These are phyloP conservation scores for Periophthalmus modestus DNA, from an alignment of 2,113 vertebrate genomes.

Conservation along the genomic window DNA sequence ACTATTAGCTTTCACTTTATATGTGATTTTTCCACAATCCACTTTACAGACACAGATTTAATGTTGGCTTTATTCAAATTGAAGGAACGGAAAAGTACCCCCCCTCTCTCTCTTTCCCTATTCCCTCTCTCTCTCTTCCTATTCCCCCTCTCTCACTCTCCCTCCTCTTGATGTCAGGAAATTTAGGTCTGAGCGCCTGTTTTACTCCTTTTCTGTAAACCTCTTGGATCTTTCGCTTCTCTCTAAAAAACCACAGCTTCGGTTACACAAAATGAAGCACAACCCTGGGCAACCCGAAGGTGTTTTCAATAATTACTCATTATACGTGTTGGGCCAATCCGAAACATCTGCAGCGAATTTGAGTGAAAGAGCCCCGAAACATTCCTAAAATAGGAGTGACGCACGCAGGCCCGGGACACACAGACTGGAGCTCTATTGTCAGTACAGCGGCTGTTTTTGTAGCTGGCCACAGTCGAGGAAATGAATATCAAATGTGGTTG, in stretches of 20 bases:
- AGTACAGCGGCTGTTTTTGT: conserved; percentile 70
- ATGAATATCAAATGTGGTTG: conserved; percentile 79
- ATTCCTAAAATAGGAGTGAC: conserved; percentile 78
- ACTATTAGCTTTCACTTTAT: background rate
- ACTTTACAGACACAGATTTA: background rate
- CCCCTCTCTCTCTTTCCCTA: conserved; percentile 38
- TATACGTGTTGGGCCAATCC: conserved; percentile 72
- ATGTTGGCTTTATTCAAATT: conserved; percentile 6
- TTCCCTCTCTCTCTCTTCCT: conserved; percentile 2
- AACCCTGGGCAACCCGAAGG: conserved; percentile 68
- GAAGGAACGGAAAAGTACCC: conserved; percentile 44
- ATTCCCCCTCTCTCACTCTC: conserved; percentile 37
- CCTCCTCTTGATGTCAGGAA: conserved; percentile 54
- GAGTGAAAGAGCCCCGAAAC: conserved; percentile 68
- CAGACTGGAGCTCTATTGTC: conserved; percentile 58
- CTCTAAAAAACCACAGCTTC: conserved; percentile 56
- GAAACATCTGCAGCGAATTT: conserved; percentile 72
- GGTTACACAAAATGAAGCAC: conserved; percentile 71
- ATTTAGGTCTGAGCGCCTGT: conserved; percentile 57
- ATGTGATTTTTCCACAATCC: background rate
- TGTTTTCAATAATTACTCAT: conserved; percentile 80
- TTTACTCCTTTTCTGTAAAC: conserved; percentile 59
- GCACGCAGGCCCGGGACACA: conserved; percentile 61
- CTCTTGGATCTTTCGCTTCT: conserved; percentile 51
- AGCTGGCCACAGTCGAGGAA: conserved; percentile 76